Evolutionary conservation across 2,888 invertebrate genomes (phyloP), one percentile per base, ranked within the genome.

Genomic region (Zonitis immaculata): DNA sequence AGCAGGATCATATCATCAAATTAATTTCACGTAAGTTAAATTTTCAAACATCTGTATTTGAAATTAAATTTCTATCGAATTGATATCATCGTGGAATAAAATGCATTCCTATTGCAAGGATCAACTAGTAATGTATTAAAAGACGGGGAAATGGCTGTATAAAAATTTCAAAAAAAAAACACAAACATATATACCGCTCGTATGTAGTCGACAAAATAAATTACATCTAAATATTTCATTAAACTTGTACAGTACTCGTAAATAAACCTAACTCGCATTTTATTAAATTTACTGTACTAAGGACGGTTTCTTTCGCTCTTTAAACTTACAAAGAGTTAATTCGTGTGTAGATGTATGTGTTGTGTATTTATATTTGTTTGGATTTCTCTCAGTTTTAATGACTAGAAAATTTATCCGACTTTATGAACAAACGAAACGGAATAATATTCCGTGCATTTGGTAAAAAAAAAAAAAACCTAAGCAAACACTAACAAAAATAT

Each of bases 151-250:
- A 20, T 22, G 43, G 22, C 43, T 3, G n/a, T 12, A 43, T 43
- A 22, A 43, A 44, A 44, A 27, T 28, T 26, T 27, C 6, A 16
- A 16, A 35, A 26, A 27, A 12, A 27, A 14, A 22, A n/a, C n/a
- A n/a, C n/a, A n/a, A n/a, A n/a, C n/a, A n/a, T n/a, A n/a, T n/a
- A n/a, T 44, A 44, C 20, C 11, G 22, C 1, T 14, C 9, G 6
- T 35, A 18, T n/a, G n/a, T n/a, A 18, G 44, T 28, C 14, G n/a
- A 11, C 12, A 16, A 26, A 25, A 44, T 44, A 44, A 44, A 44
- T 44, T 44, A 44, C 44, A 26, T 28, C 27, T 44, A 44, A 44
- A 44, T 44, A 44, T 44, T 44, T 44, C 44, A 44, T 44, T 44
- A 44, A 44, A 44, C 27, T 12, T 25, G n/a, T n/a, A 28, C 27